A percentile compares a stretch with the other conserved stretches of the same genome.
phyloP scores from a whole-genome alignment of 1,140 invertebrate genomes.

The Dicyema japonicum region DNA sequence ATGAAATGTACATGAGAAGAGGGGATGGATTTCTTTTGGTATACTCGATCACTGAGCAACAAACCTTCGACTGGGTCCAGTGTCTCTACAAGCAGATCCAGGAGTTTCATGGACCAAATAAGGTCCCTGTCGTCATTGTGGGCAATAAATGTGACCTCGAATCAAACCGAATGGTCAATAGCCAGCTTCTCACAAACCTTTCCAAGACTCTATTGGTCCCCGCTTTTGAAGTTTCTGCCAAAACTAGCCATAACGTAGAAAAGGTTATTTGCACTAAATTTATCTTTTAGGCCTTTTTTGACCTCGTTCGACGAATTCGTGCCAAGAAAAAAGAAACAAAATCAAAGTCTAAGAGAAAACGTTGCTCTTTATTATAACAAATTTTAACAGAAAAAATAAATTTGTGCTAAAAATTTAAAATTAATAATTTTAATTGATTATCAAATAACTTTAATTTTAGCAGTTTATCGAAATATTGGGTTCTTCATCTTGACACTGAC shows the following conservation, averaged over 20 bases:
- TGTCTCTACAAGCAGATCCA: constrained; percentile 74
- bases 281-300: too few relatives aligned
- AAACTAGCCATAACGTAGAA: constrained; percentile 8
- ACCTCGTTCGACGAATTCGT: too few relatives aligned
- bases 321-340: too few relatives aligned
- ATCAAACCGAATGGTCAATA: constrained; percentile 40
- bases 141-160: constrained; percentile 81
- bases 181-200: constrained; percentile 8
- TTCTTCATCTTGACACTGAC: too few relatives aligned
- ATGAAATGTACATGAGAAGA: constrained; percentile 57
- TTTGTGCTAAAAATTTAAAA: too few relatives aligned
- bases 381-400: too few relatives aligned
- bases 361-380: too few relatives aligned
- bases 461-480: too few relatives aligned
- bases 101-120: constrained; percentile 58
- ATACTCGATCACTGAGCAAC: constrained; percentile 61
- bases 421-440: too few relatives aligned
- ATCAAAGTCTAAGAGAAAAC: too few relatives aligned
- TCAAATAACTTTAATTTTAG: too few relatives aligned
- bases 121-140: constrained; percentile 77
- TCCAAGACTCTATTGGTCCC: constrained; percentile 9
- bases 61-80: constrained; percentile 63
- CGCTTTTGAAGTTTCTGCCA: constrained; percentile 12
- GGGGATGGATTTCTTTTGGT: constrained; percentile 27
- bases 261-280: too few relatives aligned